Base-by-base conservation (phyloP, 2,797 vertebrate genomes). In the Streptopelia turtur region DNA sequence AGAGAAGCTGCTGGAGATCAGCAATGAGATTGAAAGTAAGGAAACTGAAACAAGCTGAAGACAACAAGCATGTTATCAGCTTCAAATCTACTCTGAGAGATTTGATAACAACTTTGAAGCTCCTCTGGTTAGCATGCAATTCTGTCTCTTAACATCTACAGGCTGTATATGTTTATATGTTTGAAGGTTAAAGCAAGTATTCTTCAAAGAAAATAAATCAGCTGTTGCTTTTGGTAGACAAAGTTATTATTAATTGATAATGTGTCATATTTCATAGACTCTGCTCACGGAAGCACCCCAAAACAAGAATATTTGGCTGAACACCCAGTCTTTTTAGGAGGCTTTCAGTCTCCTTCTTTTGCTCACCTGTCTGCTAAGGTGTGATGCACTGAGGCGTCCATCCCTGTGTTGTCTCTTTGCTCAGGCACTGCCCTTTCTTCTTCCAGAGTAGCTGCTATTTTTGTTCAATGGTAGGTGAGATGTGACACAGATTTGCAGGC, bases 1-100 rank as follows among this genome's bases (percentile, higher is more conserved):
- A 94, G 91, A 94, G 94, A 96, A 95, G 94, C 94, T 96, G 91
- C 78, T 95, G 94, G 95, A 94, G 87, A 93, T 55, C 92, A 74
- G 80, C 69, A 70, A 86, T 7, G 50, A 95, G 76, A 96, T 65
- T 94, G 91, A 95, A 95, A 93, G 64, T 65, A 68, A 79, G 81
- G 94, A 80, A 96, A 76, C 64, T 55, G 83, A 94, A 96, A 94
- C 86, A 95, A 96, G 86, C 20, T 82, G 61, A 77, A 86, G 83
- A 88, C 85, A 83, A 93, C 75, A 94, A 96, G 70, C 28, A 0
- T 83, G 70, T 94, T 89, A 83, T 93, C 93, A 84, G 74, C 56
- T 72, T 95, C 78, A 80, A 60, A 86, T 94, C 75, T 88, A 8
- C 50, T 78, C 87, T 37, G 23, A 83, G 63, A 93, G 61, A 85